Conservation (phyloP, 2,113 vertebrate species). For the Ptyas mucosa region DNA sequence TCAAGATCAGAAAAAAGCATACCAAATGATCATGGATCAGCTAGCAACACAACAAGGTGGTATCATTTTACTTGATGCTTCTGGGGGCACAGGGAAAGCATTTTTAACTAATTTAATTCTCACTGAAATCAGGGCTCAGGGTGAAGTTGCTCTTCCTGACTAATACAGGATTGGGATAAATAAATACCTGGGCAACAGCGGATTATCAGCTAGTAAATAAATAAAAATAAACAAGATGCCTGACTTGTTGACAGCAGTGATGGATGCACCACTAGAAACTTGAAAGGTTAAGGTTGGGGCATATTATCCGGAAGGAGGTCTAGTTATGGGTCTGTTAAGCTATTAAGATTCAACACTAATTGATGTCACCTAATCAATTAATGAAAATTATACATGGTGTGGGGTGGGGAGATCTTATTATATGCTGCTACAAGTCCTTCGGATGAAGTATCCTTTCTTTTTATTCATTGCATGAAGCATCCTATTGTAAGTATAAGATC, state of each 20-base stretch:
- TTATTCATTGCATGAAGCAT: slow-evolving; percentile 45
- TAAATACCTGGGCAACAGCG: not conserved
- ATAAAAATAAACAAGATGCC: not conserved
- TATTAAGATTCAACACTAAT: not conserved
- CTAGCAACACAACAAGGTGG: no score
- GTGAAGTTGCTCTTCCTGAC: no score
- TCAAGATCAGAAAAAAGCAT: no score
- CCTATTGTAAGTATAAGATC: slow-evolving; percentile 50
- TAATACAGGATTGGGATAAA: no score
- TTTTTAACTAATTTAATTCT: no score
- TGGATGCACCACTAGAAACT: not conserved
- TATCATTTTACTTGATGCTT: no score
- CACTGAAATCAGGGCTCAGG: no score
- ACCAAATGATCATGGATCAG: no score
- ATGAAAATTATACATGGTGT: not conserved
- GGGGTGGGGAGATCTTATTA: not conserved
- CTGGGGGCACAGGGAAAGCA: no score
- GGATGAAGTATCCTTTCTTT: slow-evolving; percentile 9
- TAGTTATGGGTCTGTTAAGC: not conserved
- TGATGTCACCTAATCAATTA: not conserved
- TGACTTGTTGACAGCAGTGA: not conserved
- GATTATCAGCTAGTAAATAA: no score
- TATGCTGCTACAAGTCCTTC: not conserved
- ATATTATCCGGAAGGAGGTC: not conserved
- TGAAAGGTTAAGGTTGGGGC: not conserved